These are phyloP conservation scores for Cremastinae sp. DNA, from an alignment of 2,888 invertebrate genomes.

Conservation along the genomic window DNA sequence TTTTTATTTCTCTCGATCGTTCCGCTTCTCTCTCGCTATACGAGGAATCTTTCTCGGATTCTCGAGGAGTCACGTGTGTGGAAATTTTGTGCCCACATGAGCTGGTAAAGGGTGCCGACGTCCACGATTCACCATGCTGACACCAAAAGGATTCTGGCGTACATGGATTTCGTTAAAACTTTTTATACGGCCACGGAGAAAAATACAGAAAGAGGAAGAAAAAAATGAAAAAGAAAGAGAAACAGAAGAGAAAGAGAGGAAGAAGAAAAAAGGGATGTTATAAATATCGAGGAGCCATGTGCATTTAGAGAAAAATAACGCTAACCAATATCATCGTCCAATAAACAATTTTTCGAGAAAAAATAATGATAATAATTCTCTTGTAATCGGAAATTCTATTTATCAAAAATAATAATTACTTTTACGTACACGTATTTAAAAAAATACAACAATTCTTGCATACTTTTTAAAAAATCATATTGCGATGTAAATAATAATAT, in stretches of 20 bases:
- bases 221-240: slow-evolving; percentile 6
- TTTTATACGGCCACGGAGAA: slow-evolving; percentile 10
- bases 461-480: no score
- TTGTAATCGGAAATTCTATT: slow-evolving; percentile 5
- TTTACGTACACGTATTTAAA: no score
- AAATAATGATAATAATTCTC: slow-evolving; percentile 7
- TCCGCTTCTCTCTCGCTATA: background rate
- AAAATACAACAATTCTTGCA: no score
- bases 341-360: background rate
- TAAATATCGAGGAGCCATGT: slow-evolving; percentile 12
- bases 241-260: slow-evolving; percentile 7
- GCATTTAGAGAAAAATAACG: background rate
- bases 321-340: background rate
- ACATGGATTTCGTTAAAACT: slow-evolving; percentile 25
- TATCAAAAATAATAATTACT: no score
- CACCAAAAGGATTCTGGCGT: slow-evolving; percentile 40
- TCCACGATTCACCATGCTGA: slow-evolving; percentile 10
- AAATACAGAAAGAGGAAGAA: slow-evolving; percentile 1
- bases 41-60: slow-evolving; percentile 8
- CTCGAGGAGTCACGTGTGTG: slow-evolving; percentile 4
- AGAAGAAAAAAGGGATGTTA: slow-evolving; percentile 27
- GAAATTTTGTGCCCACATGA: slow-evolving; percentile 15
- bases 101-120: slow-evolving; percentile 46
- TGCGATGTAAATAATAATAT: no score
- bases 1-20: slow-evolving; percentile 1